These are phyloP conservation scores for Brachyalestes nurse DNA, from an alignment of 2,797 vertebrate species.

Conservation along the genomic window DNA sequence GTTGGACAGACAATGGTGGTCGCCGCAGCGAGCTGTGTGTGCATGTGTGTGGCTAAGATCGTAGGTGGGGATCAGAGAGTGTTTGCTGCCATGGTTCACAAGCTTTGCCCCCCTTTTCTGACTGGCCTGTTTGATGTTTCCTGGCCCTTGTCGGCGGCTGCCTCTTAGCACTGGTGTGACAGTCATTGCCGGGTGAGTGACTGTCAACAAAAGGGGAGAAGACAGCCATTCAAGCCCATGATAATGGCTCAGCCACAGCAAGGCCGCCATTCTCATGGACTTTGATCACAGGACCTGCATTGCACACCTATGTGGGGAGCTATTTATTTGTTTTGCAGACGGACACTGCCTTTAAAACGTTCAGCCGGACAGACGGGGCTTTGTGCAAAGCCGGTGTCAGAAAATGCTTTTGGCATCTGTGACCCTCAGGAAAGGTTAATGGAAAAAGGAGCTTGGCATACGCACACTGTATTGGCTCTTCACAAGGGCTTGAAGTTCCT, in stretches of 20 bases:
- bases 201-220: slow-evolving; percentile 85
- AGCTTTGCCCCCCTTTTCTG: slow-evolving; percentile 72
- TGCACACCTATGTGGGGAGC: slow-evolving; percentile 78
- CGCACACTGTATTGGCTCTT: slow-evolving; percentile 9
- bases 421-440: slow-evolving; percentile 29
- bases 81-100: slow-evolving; percentile 81
- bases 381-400: slow-evolving; percentile 62
- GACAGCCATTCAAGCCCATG: slow-evolving; percentile 80
- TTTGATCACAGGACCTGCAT: slow-evolving; percentile 79
- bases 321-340: slow-evolving; percentile 80
- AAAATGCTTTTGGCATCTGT: slow-evolving; percentile 65
- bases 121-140: slow-evolving; percentile 81
- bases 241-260: slow-evolving; percentile 79
- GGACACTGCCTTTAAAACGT: slow-evolving; percentile 67
- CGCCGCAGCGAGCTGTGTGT: slow-evolving; percentile 41
- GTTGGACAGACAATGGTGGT: slow-evolving; percentile 4
- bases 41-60: slow-evolving; percentile 67
- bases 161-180: slow-evolving; percentile 82
- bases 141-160: slow-evolving; percentile 77
- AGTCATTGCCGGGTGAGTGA: slow-evolving; percentile 84
- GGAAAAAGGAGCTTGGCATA: background rate
- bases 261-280: slow-evolving; percentile 76
- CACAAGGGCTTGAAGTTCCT: background rate
- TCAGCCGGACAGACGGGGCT: slow-evolving; percentile 69
- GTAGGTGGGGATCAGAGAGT: slow-evolving; percentile 82